Base-by-base conservation (phyloP, 1,140 invertebrate genomes). In the Drosophila lacertosa region DNA sequence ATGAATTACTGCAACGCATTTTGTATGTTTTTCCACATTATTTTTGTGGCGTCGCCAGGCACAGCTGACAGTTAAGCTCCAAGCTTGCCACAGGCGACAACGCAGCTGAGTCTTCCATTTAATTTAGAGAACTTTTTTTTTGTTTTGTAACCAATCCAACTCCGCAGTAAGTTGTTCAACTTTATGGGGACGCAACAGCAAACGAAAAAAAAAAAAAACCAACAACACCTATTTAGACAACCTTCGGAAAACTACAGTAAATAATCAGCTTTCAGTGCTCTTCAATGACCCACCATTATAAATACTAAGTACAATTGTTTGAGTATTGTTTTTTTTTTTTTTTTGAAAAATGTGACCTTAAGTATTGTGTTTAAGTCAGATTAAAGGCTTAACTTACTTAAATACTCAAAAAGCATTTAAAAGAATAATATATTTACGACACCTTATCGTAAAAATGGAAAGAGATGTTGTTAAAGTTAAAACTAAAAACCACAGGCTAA, bases 1-100 rank as follows among this genome's bases (percentile, higher is more conserved):
- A 72, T 76, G 58, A 60, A 74, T 78, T 72, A 48, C 53, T 67
- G 40, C 32, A 74, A 76, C 77, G 64, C 81, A 86, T 80, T 84
- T 69, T 47, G 70, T 60, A 22, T 45, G 54, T 20, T 70, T 55
- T 54, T 24, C 13, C 11, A 13, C 20, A 22, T 44, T 11, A 10
- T 48, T 29, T 15, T 54, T 29, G 32, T 22, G 33, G 16, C 20
- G 16, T 24, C 13, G 24, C 9, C 53, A 26, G 29, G 29, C 35
- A 7, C 51, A 51, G 58, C 44, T 47, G 22, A 48, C 9, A 10
- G 26, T 42, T 29, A 29, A 37, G 44, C 67, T 57, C 24, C n/a
- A 33, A 42, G 35, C 39, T 54, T 42, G 63, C 20, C 45, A 62
- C 58, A 50, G 32, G 7, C 32, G 13, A 26, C 33, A 54, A 54